phyloP scores from a whole-genome alignment of 2,113 vertebrate species.

The Tetrao urogallus region DNA sequence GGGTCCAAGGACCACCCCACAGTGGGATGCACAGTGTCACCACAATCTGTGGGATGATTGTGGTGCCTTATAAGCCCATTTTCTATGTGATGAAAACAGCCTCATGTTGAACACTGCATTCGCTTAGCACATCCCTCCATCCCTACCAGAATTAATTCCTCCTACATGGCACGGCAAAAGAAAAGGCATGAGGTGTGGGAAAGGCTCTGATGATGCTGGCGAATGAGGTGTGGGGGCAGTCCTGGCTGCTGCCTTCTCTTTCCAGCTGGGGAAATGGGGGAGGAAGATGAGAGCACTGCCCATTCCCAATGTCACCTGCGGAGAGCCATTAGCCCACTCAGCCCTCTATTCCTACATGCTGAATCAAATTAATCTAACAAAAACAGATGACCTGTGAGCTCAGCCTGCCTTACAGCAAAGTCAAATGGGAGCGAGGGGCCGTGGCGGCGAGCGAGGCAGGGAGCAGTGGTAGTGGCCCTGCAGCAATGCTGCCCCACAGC shows the following conservation, averaged over 20 bases:
- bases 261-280: not conserved
- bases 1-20: rapidly evolving
- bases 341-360: slow-evolving; percentile 73
- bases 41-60: not conserved
- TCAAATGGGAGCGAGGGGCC: slow-evolving; percentile 65
- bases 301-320: slow-evolving; percentile 71
- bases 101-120: rapidly evolving
- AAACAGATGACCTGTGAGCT: slow-evolving; percentile 79
- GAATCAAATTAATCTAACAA: slow-evolving; percentile 78
- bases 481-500: not conserved
- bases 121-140: not conserved
- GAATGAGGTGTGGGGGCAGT: not conserved
- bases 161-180: slow-evolving; percentile 5
- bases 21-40: rapidly evolving
- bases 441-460: not conserved
- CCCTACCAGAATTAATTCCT: slow-evolving; percentile 21
- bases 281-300: slow-evolving; percentile 1
- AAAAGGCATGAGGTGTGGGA: not conserved
- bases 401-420: slow-evolving; percentile 77
- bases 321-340: slow-evolving; percentile 73
- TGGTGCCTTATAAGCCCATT: rapidly evolving
- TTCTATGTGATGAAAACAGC: rapidly evolving
- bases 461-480: not conserved
- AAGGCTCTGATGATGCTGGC: rapidly evolving
- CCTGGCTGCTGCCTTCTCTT: rapidly evolving